These are phyloP conservation scores for Sula dactylatra DNA, from an alignment of 2,113 vertebrate species.

Conservation along the genomic window DNA sequence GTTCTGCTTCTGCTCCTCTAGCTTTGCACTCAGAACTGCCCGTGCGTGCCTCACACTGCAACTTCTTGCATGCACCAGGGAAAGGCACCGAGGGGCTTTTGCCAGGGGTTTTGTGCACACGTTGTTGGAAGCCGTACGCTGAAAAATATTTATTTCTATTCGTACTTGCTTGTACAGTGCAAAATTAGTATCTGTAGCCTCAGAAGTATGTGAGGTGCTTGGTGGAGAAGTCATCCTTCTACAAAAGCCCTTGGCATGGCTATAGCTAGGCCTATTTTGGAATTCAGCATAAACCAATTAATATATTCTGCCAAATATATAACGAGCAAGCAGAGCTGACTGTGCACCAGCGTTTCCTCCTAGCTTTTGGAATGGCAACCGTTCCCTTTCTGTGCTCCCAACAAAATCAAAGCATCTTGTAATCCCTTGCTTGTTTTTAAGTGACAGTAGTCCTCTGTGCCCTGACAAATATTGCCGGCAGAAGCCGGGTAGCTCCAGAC, in stretches of 20 bases:
- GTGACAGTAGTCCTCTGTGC: conserved; percentile 22
- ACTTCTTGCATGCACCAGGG: not conserved
- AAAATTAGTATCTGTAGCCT: not conserved
- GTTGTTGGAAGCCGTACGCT: accelerated
- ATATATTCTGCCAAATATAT: not conserved
- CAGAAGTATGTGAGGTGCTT: not conserved
- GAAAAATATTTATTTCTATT: not conserved
- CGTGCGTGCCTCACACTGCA: accelerated
- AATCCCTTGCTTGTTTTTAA: conserved; percentile 13
- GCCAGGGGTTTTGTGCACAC: accelerated
- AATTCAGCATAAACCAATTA: not conserved
- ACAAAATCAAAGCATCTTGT: conserved; percentile 29
- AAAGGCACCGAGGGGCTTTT: not conserved
- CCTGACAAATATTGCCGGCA: conserved; percentile 4
- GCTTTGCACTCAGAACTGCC: not conserved
- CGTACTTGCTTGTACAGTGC: not conserved
- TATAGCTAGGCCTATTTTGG: not conserved
- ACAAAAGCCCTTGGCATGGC: not conserved
- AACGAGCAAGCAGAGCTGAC: not conserved
- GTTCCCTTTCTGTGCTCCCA: not conserved
- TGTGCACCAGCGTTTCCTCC: not conserved
- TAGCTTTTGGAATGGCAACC: not conserved
- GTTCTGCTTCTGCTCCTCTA: not conserved
- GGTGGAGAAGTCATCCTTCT: not conserved
- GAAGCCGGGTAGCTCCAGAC: conserved; percentile 27